Evolutionary conservation across 2,888 invertebrate species (phyloP).

Genomic region (Glyphotaelius pellucidus): DNA sequence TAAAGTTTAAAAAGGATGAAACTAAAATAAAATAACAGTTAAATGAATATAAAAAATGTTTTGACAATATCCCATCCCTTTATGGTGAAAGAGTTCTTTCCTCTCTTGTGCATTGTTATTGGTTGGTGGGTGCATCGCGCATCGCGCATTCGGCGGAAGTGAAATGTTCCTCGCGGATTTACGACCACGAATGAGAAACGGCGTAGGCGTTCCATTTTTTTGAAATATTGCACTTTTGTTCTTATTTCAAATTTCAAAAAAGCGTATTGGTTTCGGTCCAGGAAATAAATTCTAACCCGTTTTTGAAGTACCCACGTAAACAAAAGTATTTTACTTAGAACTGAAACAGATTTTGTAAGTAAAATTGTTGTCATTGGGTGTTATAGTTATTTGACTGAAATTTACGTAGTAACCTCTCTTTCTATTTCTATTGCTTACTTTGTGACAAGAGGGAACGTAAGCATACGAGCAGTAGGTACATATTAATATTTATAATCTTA

Average conservation of each 20-base stretch:
- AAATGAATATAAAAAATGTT: not conserved
- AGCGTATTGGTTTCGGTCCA: not conserved
- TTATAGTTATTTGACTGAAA: too few species aligned
- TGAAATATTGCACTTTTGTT: slow-evolving; percentile 2
- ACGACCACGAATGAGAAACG: not conserved
- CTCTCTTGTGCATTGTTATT: not conserved
- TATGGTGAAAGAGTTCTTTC: not conserved
- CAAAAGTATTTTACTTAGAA: too few species aligned
- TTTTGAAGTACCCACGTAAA: too few species aligned
- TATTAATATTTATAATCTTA: too few species aligned
- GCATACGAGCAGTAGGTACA: too few species aligned
- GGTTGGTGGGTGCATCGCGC: not conserved
- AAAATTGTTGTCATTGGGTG: not conserved
- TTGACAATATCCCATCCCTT: not conserved
- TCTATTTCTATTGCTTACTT: too few species aligned
- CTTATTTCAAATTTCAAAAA: not conserved
- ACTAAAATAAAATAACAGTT: too few species aligned
- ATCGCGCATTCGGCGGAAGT: slow-evolving; percentile 19
- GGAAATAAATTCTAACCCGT: not conserved
- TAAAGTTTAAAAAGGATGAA: too few species aligned
- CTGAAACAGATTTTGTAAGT: not conserved
- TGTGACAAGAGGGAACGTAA: too few species aligned
- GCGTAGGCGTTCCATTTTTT: slow-evolving; percentile 33
- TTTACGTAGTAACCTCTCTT: too few species aligned
- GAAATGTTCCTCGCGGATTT: slow-evolving; percentile 14